Base-by-base conservation (phyloP, 2,113 vertebrate genomes). In the Melospiza georgiana region DNA sequence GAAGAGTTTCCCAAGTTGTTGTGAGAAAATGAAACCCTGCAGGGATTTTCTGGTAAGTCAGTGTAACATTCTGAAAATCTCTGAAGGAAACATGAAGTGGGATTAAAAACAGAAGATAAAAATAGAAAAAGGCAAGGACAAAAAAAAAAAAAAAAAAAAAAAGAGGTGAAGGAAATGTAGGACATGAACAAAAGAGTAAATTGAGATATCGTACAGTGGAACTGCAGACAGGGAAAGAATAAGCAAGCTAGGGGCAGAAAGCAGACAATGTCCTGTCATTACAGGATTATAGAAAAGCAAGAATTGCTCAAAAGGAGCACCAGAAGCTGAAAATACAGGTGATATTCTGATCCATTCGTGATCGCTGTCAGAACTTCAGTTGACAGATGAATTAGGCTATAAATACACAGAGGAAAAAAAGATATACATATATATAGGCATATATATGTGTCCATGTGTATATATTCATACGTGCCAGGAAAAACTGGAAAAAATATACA, bases 21-120 rank as follows among this genome's bases (percentile, higher is more conserved):
- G 75, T 49, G 59, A 87, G 77, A 86, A 93, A 95, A 67, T 67
- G 4, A 94, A 96, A 95, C 84, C 62, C 87, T 85, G 31, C 21
- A 91, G 90, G 93, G 91, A 91, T 84, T 93, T 90, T 87, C 48
- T 81, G 30, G 35, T 84, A 94, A 93, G 0, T 75, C 72, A 90
- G 33, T 84, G 79, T 75, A 84, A 87, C 31, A 43, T 91, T 91
- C 81, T 78, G 25, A 87, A 92, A 94, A 81, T 62, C 79, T 89
- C 73, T 4, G 12, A 94, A 78, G 89, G 25, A 89, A 96, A 82
- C 27, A 74, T 2, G 6, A 73, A 94, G 48, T 51, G 17, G 49
- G 73, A 75, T 90, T 94, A 88, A 89, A 89, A 55, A 48, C 54
- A 91, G 66, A 84, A 73, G 58, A 65, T 16, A 74, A 91, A 96